Percentiles rank a stretch among this genome's conserved stretches.
Evolutionary conservation across 2,888 invertebrate species (phyloP).

Genomic region (Coelogynopora nodosa): DNA sequence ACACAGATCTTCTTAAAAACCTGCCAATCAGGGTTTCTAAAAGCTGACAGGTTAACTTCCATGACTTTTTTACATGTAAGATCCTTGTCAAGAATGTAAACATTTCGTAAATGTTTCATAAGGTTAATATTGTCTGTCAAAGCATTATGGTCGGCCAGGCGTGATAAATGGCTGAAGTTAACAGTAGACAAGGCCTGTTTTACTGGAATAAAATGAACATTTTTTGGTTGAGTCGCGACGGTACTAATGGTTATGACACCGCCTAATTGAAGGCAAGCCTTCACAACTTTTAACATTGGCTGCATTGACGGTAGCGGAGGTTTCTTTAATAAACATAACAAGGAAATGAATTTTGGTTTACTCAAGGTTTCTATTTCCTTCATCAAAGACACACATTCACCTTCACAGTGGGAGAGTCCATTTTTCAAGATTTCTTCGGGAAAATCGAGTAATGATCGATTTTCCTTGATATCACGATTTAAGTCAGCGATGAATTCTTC

Average conservation of each 20-base stretch:
- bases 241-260: not conserved
- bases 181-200: not conserved
- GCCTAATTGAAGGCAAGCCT: not conserved
- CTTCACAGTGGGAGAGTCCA: not conserved
- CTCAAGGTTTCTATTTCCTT: not conserved
- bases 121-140: not conserved
- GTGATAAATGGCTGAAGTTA: not conserved
- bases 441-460: not conserved
- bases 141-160: not conserved
- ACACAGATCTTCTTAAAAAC: not conserved
- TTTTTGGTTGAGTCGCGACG: not conserved
- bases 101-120: not conserved
- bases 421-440: not conserved
- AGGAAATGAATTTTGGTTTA: not conserved
- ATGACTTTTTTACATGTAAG: not conserved
- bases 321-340: not conserved
- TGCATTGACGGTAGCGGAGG: not conserved
- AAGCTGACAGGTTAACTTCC: not conserved
- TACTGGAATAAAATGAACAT: not conserved
- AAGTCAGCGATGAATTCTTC: not conserved
- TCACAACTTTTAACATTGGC: not conserved
- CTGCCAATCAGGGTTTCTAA: not conserved
- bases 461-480: not conserved
- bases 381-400: not conserved
- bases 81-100: not conserved